phyloP scores from a whole-genome alignment of 2,888 invertebrate species.

The Agrochola lychnidis region DNA sequence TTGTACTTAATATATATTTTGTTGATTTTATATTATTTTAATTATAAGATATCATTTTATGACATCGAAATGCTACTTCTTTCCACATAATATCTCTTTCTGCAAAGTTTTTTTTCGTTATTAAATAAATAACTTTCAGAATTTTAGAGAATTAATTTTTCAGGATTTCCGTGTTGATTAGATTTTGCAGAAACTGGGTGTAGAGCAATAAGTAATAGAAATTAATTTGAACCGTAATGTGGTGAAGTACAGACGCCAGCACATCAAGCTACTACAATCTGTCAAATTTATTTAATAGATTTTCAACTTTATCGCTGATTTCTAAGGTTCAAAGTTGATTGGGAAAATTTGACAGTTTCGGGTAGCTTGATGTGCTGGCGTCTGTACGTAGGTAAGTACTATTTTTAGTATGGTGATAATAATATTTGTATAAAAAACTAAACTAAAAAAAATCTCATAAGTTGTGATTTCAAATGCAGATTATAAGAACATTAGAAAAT shows the following conservation, averaged over 20 bases:
- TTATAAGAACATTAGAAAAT: neutral
- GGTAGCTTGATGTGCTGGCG: no score
- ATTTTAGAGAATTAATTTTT: neutral
- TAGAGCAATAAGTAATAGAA: neutral
- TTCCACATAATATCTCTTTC: neutral
- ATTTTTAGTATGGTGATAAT: no score
- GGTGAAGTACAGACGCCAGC: no score
- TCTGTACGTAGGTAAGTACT: no score
- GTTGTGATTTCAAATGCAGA: neutral
- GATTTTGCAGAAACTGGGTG: neutral
- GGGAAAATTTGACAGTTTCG: no score
- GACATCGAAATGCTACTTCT: neutral
- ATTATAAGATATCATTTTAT: neutral
- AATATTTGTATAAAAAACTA: no score
- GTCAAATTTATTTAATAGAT: no score
- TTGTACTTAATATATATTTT: neutral
- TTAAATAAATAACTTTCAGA: neutral
- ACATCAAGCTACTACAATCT: no score
- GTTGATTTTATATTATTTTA: neutral
- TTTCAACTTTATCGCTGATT: no score
- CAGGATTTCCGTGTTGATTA: neutral
- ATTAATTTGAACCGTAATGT: neutral
- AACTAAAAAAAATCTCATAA: neutral
- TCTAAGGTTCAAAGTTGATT: no score
- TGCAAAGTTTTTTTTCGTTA: neutral